phyloP scores from a whole-genome alignment of 1,140 invertebrate species.

The Drosophila pachea region DNA sequence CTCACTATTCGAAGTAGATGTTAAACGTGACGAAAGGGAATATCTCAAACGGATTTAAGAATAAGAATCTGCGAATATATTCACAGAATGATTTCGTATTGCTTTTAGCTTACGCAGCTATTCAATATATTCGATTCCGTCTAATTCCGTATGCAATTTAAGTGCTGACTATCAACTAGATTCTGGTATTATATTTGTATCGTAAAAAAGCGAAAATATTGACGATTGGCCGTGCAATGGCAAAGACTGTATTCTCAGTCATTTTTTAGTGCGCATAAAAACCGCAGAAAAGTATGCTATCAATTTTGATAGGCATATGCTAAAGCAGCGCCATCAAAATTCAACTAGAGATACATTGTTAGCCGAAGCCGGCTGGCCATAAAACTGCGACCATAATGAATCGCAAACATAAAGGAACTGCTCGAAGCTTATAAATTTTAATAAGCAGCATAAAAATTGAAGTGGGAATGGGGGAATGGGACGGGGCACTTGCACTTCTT shows the following conservation, averaged over 20 bases:
- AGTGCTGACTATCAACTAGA: background rate
- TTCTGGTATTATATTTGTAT: background rate
- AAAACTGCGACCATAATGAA: constrained; percentile 44
- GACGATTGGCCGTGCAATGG: constrained; percentile 15
- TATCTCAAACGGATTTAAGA: too few relatives aligned
- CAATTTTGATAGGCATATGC: constrained; percentile 67
- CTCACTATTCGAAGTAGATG: background rate
- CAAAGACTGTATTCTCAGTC: background rate
- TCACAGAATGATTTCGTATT: too few relatives aligned
- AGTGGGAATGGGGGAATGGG: too few relatives aligned
- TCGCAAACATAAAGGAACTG: constrained; percentile 40
- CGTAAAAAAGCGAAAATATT: constrained; percentile 38
- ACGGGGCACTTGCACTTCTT: background rate
- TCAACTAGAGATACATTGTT: constrained; percentile 40
- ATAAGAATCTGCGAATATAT: too few relatives aligned
- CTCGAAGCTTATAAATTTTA: constrained; percentile 63
- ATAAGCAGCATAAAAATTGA: constrained; percentile 42
- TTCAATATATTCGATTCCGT: too few relatives aligned
- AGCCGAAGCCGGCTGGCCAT: constrained; percentile 14
- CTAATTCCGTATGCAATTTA: background rate
- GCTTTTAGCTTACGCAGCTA: too few relatives aligned
- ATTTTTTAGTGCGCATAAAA: constrained; percentile 45
- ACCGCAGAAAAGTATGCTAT: constrained; percentile 41
- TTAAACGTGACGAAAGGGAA: background rate
- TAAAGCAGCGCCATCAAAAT: constrained; percentile 20